Evolutionary conservation across 2,797 vertebrate species (phyloP), one percentile per base, ranked within the genome.

Genomic region (Chloroceryle inda): DNA sequence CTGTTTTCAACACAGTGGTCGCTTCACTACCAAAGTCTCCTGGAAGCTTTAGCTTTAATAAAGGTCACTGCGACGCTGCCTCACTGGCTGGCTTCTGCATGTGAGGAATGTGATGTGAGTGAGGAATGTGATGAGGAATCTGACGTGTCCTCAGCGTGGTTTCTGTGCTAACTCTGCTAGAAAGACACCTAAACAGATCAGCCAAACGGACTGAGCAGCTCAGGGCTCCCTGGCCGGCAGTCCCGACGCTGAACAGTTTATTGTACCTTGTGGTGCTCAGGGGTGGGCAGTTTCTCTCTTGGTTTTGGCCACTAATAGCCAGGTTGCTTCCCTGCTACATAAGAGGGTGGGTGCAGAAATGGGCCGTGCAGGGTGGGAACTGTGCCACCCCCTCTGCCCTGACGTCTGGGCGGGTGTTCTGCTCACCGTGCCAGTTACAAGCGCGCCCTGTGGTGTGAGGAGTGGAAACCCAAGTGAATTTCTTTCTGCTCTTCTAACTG

Each of bases 301-400:
- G 33, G 29, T 37, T 49, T 53, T 42, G 14, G 9, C 16, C 35
- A 37, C 45, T 55, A 21, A 19, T 16, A 17, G 17, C 35, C 38
- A 24, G 9, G 26, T 72, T 61, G 16, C 47, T 72, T 45, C 59
- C 52, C 13, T 23, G 58, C 53, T 20, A 12, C 27, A 31, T 6
- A 17, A 10, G 44, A 83, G 73, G 7, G 4, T 13, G 21, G 24
- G n/a, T 47, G 66, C 66, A 42, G 59, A n/a, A 42, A 37, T 9
- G 11, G n/a, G 40, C 55, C 17, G 1, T 16, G 2, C 13, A 5
- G 15, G 0, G 5, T 1, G 35, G 20, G 14, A 21, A 10, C 31
- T 21, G 31, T 17, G 17, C 29, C 15, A 26, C 27, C 52, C 17
- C 16, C 29, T 15, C 49, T 6, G 22, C 49, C 49, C 49, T 50